Conservation (phyloP, 2,888 invertebrate genomes). For the Drosophila putrida region DNA sequence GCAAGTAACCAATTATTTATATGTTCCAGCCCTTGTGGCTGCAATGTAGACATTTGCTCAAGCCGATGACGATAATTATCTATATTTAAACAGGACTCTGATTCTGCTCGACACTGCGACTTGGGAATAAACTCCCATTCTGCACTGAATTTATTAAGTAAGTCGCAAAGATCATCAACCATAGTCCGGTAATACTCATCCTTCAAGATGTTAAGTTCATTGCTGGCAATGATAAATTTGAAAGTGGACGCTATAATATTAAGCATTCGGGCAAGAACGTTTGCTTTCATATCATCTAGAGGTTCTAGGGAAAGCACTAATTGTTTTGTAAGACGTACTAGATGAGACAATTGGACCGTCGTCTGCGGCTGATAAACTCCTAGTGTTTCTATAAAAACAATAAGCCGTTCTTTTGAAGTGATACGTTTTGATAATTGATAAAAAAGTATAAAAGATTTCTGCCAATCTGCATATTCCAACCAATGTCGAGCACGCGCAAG, state of each 20-base stretch:
- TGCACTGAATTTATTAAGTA: slow-evolving; percentile 42
- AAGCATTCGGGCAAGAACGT: slow-evolving; percentile 38
- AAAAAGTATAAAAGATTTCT: slow-evolving; percentile 33
- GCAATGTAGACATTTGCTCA: slow-evolving; percentile 47
- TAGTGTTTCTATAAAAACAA: slow-evolving; percentile 33
- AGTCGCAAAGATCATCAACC: slow-evolving; percentile 39
- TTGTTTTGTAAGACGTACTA: slow-evolving; percentile 35
- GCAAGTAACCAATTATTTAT: slow-evolving; percentile 53
- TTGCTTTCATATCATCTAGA: slow-evolving; percentile 47
- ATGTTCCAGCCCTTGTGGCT: slow-evolving; percentile 38
- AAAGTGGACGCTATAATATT: slow-evolving; percentile 39
- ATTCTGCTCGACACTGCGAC: slow-evolving; percentile 51
- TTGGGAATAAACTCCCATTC: slow-evolving; percentile 59
- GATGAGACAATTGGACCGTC: slow-evolving; percentile 38
- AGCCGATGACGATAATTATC: slow-evolving; percentile 40
- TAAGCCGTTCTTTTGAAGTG: slow-evolving; percentile 34
- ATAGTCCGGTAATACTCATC: slow-evolving; percentile 37
- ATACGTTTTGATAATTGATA: slow-evolving; percentile 29
- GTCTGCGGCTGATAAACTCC: slow-evolving; percentile 38
- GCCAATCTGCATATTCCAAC: slow-evolving; percentile 52
- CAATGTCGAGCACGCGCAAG: slow-evolving; percentile 15
- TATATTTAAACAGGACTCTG: slow-evolving; percentile 52
- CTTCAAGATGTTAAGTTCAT: slow-evolving; percentile 40
- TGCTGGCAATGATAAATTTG: slow-evolving; percentile 26
- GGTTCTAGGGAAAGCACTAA: slow-evolving; percentile 29